Base-by-base conservation (phyloP, 2,113 vertebrate genomes). In the Bufo gargarizans region DNA sequence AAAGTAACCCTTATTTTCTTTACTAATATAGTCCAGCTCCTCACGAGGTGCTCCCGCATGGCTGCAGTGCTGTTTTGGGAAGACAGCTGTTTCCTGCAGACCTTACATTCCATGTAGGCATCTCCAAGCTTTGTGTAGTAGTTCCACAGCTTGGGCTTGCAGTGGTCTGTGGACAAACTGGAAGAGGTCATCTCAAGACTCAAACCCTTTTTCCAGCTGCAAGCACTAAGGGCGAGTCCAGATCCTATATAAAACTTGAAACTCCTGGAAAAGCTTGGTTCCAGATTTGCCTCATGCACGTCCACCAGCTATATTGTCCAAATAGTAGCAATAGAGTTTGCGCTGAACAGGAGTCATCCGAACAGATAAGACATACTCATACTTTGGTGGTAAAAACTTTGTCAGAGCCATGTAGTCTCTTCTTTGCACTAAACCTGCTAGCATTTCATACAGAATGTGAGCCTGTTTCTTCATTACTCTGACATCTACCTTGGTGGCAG, bases 391-490 rank as follows among this genome's bases (percentile, higher is more conserved):
- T 88, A 99, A 95, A 94, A 99, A 99, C 92, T 99, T 99, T 1
- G 98, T 99, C 91, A 99, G 94, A 0, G 98, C 98, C 0, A 97
- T 97, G 93, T 99, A 99, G 94, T 99, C 98, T 91, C 97, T 98
- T 90, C 98, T 98, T 98, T 99, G 95, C 74, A 92, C 93, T 49
- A 90, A 99, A 89, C 98, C 98, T 53, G 97, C 97, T 90, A 99
- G 90, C 98, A 99, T 99, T 93, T 99, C 98, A 87, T 99, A 99
- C 82, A 99, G 96, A 90, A 99, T 99, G 91, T 99, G 98, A 49
- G 98, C 98, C 12, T 98, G 96, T 91, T 99, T 99, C 93, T 99
- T 99, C 98, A 99, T 99, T 81, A 99, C 94, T 16, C 98, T 95
- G 90, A 99, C 98, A 88, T 99, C 98, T 0, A 93, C 95, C 63